phyloP scores from a whole-genome alignment of 1,140 invertebrate genomes.

The Drosophila willistoni region DNA sequence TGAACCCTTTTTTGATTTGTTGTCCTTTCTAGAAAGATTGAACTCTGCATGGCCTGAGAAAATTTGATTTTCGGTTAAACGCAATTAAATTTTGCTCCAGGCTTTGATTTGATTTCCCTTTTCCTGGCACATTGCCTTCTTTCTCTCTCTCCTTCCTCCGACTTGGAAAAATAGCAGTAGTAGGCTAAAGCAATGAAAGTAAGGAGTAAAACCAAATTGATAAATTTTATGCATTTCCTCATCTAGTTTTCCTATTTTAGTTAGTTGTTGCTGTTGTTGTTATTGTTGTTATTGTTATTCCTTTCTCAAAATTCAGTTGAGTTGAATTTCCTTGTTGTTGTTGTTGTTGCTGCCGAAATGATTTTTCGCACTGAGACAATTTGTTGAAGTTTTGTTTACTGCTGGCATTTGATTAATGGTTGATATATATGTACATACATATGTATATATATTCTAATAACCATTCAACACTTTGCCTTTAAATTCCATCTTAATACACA shows the following conservation, averaged over 20 bases:
- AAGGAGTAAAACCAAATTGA: constrained; percentile 62
- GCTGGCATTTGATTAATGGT: constrained; percentile 66
- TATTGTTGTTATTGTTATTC: constrained; percentile 42
- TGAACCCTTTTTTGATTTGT: constrained; percentile 65
- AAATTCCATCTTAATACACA: background rate
- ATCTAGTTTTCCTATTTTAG: constrained; percentile 1
- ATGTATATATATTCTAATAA: background rate
- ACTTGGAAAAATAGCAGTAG: too few species aligned
- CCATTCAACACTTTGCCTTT: background rate
- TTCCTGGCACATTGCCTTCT: constrained; percentile 11
- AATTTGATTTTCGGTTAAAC: constrained; percentile 80
- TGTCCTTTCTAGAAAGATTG: constrained; percentile 71
- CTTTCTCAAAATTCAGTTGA: background rate
- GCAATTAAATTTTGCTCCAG: constrained; percentile 75
- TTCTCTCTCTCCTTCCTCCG: constrained; percentile 19
- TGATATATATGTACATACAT: constrained; percentile 20
- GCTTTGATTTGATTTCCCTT: constrained; percentile 67
- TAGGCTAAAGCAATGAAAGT: background rate
- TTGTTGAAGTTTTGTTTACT: constrained; percentile 51
- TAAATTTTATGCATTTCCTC: constrained; percentile 63
- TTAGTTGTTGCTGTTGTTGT: constrained; percentile 21
- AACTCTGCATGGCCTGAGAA: constrained; percentile 56
- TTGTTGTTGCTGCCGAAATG: constrained; percentile 59
- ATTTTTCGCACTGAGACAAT: constrained; percentile 54
- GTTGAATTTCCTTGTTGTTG: constrained; percentile 4